These are phyloP conservation scores for Magallana angulata DNA, from an alignment of 1,140 invertebrate genomes.

Conservation along the genomic window DNA sequence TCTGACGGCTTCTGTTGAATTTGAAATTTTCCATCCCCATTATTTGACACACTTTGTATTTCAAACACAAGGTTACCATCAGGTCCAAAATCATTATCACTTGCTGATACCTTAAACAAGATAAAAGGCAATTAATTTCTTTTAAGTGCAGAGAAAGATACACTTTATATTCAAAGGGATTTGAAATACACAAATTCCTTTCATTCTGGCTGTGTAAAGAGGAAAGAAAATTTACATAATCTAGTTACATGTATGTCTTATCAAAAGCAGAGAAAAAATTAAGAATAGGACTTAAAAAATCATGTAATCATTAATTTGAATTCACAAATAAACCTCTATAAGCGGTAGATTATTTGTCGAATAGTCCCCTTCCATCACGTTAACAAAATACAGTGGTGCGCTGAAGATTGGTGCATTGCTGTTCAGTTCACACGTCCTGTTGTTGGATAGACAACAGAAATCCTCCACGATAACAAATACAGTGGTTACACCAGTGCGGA, in stretches of 20 bases:
- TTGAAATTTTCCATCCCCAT: slow-evolving; percentile 57
- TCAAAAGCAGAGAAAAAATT: too few relatives aligned
- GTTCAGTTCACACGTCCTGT: slow-evolving; percentile 45
- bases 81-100: slow-evolving; percentile 62
- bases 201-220: too few relatives aligned
- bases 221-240: too few relatives aligned
- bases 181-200: not conserved
- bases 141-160: too few relatives aligned
- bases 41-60: slow-evolving; percentile 59
- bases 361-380: slow-evolving; percentile 60
- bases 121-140: too few relatives aligned
- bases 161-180: too few relatives aligned
- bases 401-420: slow-evolving; percentile 62
- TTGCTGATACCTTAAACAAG: slow-evolving; percentile 62
- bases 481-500: slow-evolving; percentile 7
- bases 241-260: too few relatives aligned
- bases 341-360: slow-evolving; percentile 38
- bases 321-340: slow-evolving; percentile 37
- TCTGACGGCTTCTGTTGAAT: not conserved
- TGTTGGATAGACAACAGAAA: too few relatives aligned
- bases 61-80: slow-evolving; percentile 60
- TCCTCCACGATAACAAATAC: too few relatives aligned
- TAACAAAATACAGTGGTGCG: slow-evolving; percentile 31
- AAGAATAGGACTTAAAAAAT: too few relatives aligned
- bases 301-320: too few relatives aligned